A percentile compares a stretch with the other conserved stretches of the same genome.
These are phyloP conservation scores for Dufourea novaeangliae DNA, from an alignment of 1,140 invertebrate genomes.

Conservation along the genomic window DNA sequence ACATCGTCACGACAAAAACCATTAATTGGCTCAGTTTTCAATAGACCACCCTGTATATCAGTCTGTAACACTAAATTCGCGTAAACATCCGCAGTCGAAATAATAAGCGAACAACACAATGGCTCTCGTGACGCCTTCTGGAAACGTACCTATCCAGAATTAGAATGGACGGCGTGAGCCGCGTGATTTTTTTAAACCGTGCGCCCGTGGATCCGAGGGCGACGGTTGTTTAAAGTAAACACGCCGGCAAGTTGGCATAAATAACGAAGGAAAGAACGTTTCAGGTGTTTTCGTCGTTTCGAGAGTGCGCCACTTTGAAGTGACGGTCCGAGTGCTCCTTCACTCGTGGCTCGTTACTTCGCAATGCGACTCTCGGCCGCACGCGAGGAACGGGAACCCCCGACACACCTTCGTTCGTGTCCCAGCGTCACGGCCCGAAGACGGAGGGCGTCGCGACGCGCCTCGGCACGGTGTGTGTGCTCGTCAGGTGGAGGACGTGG, in stretches of 20 bases:
- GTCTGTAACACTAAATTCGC: too few species aligned
- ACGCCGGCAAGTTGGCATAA: conserved; percentile 27
- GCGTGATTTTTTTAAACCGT: not conserved
- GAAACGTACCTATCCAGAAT: not conserved
- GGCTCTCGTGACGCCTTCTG: too few species aligned
- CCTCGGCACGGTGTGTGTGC: not conserved
- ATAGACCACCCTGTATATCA: too few species aligned
- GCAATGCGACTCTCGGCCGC: conserved; percentile 49
- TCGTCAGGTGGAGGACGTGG: not conserved
- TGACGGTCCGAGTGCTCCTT: conserved; percentile 44
- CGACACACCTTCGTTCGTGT: not conserved
- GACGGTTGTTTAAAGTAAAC: conserved; percentile 39
- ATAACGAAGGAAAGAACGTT: conserved; percentile 42
- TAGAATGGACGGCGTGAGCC: not conserved
- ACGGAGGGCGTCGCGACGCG: conserved; percentile 6
- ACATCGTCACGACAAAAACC: too few species aligned
- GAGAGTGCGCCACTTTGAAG: conserved; percentile 50
- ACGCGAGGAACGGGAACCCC: conserved; percentile 7
- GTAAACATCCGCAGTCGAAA: not conserved
- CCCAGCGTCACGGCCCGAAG: not conserved
- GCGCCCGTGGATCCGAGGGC: not conserved
- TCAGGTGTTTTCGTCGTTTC: conserved; percentile 57
- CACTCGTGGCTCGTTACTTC: conserved; percentile 62
- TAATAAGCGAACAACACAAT: too few species aligned
- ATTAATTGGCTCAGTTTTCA: too few species aligned